phyloP scores from a whole-genome alignment of 2,113 vertebrate species.

The Burhinus oedicnemus region DNA sequence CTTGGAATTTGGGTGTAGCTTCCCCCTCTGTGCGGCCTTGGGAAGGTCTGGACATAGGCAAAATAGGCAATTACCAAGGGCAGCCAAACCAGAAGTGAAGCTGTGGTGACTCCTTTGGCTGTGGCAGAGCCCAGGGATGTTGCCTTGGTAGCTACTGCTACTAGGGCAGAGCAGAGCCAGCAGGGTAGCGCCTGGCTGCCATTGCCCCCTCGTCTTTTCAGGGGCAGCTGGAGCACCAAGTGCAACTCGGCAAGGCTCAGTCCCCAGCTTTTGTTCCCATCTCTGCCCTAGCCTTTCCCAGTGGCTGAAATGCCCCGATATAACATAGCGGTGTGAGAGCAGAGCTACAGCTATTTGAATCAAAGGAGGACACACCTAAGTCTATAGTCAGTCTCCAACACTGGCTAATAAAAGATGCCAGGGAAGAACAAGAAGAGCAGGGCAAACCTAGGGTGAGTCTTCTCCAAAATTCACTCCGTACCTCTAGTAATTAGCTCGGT shows the following conservation, averaged over 20 bases:
- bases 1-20: slow-evolving; percentile 14
- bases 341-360: background rate
- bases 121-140: background rate
- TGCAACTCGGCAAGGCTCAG: background rate
- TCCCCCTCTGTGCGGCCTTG: background rate
- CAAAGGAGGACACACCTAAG: background rate
- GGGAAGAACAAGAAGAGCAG: background rate
- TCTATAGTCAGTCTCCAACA: background rate
- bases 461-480: background rate
- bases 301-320: background rate
- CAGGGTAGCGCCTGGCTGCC: background rate
- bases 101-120: background rate
- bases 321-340: background rate
- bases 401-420: background rate
- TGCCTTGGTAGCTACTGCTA: background rate
- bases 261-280: background rate
- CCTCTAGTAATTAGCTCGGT: background rate
- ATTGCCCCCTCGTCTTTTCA: background rate
- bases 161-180: background rate
- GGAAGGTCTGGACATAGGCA: background rate
- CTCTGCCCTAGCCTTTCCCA: background rate
- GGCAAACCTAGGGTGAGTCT: background rate
- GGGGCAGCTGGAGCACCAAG: background rate
- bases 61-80: background rate
- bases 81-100: slow-evolving; percentile 13